Percentiles rank a stretch among this genome's conserved stretches.
phyloP scores from a whole-genome alignment of 2,888 invertebrate genomes.

The Eledona agricola region DNA sequence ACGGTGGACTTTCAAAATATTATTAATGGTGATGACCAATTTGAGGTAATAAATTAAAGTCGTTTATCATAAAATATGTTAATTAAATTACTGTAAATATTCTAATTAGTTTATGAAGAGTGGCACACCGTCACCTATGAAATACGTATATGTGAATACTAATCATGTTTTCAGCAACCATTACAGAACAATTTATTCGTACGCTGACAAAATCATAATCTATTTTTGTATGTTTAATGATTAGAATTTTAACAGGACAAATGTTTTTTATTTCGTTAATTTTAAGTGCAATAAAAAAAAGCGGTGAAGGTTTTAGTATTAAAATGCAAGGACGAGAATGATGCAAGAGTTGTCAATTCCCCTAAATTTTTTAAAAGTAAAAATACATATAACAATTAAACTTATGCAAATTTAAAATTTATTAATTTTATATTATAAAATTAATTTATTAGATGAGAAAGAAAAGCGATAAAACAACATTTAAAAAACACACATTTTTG shows the following conservation, averaged over 20 bases:
- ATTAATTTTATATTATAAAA: too few species aligned
- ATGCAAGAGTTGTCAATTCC: too few species aligned
- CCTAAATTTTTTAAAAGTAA: too few species aligned
- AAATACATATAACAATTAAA: too few species aligned
- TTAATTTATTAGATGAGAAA: too few species aligned
- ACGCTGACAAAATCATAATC: conserved; percentile 17
- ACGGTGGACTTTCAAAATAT: conserved; percentile 14
- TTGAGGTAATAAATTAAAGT: not conserved
- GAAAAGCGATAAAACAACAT: too few species aligned
- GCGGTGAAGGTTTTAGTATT: too few species aligned
- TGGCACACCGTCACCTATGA: conserved; percentile 14
- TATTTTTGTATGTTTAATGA: conserved; percentile 28
- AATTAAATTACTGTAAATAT: conserved; percentile 15
- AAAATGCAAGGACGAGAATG: too few species aligned
- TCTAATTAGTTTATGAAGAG: conserved; percentile 7
- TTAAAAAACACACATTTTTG: too few species aligned
- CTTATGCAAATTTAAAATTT: too few species aligned
- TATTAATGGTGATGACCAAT: not conserved
- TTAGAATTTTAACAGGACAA: conserved; percentile 23
- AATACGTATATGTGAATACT: conserved; percentile 17
- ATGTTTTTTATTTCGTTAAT: too few species aligned
- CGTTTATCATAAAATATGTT: conserved; percentile 4
- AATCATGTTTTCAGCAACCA: conserved; percentile 14
- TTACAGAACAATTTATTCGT: conserved; percentile 7
- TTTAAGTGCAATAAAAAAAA: too few species aligned